Base-by-base conservation (phyloP, 2,888 invertebrate genomes). In the Myopa tessellatipennis region DNA sequence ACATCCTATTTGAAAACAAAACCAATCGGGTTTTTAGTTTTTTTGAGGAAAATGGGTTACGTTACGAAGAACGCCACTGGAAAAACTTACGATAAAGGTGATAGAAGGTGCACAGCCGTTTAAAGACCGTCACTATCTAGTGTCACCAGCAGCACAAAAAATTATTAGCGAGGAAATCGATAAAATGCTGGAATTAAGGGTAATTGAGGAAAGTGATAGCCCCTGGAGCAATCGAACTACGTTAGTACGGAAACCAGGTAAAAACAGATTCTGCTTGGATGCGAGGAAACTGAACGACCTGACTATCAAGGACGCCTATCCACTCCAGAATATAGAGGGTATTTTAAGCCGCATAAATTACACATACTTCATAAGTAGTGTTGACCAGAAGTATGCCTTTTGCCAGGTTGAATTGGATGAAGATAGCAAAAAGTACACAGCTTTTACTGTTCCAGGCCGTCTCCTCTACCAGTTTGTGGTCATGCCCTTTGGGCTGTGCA, bases 151-250 rank as follows among this genome's bases (percentile, higher is more conserved):
- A 12, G 68, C 73, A 7, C 68, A 73, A 16, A 45, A 58, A 8
- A 63, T 74, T 4, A 26, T 63, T 2, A 74, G 63, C 14, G 52
- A 38, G 12, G 70, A 74, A 55, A 52, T 74, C 26, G 74, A 74
- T 55, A 52, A 74, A 4, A 78, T 78, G 71, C 36, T 78, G 14
- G 52, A 34, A 1, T 26, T 78, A 38, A 52, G 52, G 6, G 77
- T 74, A 4, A 77, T 77, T 5, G 77, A 77, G 55, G 55, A 61
- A n/a, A 74, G 77, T 18, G 74, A 77, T 16, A 77, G 77, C 40
- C 74, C 77, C 0, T 77, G 74, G 77, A 74, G 61, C 26, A n/a
- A 70, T 16, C n/a, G 70, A 7, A 52, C 55, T 26, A 71, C 71
- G 5, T 14, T 71, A 14, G 71, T 71, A 0, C 40, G 74, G 45